Base-by-base conservation (phyloP, 2,797 vertebrate genomes). In the Epinephelus coioides region DNA sequence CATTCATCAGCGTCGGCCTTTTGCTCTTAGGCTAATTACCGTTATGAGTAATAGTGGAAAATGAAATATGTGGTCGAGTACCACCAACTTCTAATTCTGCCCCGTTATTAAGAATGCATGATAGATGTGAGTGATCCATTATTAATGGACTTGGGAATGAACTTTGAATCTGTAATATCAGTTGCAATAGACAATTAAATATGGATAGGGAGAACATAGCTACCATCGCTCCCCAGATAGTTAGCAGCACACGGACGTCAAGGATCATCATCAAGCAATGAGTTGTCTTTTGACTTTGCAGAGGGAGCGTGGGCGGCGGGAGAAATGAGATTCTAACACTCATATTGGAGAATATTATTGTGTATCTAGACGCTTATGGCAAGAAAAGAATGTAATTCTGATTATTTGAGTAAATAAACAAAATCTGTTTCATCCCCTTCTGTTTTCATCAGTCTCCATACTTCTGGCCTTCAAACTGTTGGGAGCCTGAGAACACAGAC, bases 401-500 rank as follows among this genome's bases (percentile, higher is more conserved):
- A 25, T 67, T 51, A 30, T 76, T 19, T 27, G 44, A 70, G 40
- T 30, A 65, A 72, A 64, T 83, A 72, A 84, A 70, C 43, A 77
- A 62, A 73, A 53, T 71, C 62, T 81, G 18, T 51, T 73, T 38
- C 19, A 2, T 54, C 19, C 15, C 44, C 23, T 38, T 84, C 17
- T 86, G 65, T 95, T 70, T 91, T 93, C 63, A 82, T 68, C 91
- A 98, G 97, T 97, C 98, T 91, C 97, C 97, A 0, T 99, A 98
- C 87, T 98, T 98, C 89, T 99, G 98, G 97, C 97, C 97, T 89
- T 98, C 98, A 49, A 98, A 98, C 92, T 98, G 97, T 88, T 99
- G 98, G 98, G 98, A 98, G 92, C 98, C 98, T 14, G 98, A 99
- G 92, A 99, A 98, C 92, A 99, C 97, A 40, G 98, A 99, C 91